Percentiles rank a stretch among this genome's conserved stretches.
Evolutionary conservation across 1,140 invertebrate species (phyloP).

Genomic region (Nomia melanderi): DNA sequence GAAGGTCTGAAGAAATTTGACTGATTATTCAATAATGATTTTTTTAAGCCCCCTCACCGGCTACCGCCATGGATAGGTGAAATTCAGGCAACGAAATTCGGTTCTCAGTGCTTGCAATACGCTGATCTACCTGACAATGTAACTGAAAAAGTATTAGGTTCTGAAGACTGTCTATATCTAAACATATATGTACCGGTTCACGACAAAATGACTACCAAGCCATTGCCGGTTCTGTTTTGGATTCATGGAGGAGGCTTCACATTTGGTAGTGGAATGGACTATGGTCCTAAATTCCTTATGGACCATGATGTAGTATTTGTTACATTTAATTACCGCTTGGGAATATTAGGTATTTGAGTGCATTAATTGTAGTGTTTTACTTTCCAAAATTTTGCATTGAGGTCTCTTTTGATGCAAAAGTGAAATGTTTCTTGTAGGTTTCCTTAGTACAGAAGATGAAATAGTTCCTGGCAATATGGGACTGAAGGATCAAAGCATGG

Average conservation of each 20-base stretch:
- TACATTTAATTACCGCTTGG: conserved; percentile 85
- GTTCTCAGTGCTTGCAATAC: conserved; percentile 76
- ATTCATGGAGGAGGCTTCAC: conserved; percentile 76
- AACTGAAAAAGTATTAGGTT: conserved; percentile 64
- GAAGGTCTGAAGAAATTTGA: neutral
- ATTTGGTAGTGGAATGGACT: conserved; percentile 75
- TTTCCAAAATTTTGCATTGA: neutral
- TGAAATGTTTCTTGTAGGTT: conserved; percentile 71
- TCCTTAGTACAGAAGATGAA: conserved; percentile 82
- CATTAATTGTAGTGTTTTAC: neutral
- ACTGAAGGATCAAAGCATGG: conserved; percentile 84
- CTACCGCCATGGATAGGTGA: conserved; percentile 76
- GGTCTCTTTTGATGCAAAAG: too few species aligned
- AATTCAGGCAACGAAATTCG: conserved; percentile 73
- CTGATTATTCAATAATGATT: neutral
- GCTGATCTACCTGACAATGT: neutral
- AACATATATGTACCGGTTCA: conserved; percentile 82
- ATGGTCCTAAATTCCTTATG: conserved; percentile 83
- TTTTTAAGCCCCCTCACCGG: conserved; percentile 71
- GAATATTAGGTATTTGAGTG: conserved; percentile 80
- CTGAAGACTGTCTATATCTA: conserved; percentile 84
- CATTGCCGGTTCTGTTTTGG: conserved; percentile 74
- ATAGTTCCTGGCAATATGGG: conserved; percentile 83
- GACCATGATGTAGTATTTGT: conserved; percentile 84
- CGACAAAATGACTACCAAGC: conserved; percentile 18